Evolutionary conservation across 23 tunicate species (phyloP), one percentile per base, ranked within the genome.

Genomic region (Botrylloides violaceus): DNA sequence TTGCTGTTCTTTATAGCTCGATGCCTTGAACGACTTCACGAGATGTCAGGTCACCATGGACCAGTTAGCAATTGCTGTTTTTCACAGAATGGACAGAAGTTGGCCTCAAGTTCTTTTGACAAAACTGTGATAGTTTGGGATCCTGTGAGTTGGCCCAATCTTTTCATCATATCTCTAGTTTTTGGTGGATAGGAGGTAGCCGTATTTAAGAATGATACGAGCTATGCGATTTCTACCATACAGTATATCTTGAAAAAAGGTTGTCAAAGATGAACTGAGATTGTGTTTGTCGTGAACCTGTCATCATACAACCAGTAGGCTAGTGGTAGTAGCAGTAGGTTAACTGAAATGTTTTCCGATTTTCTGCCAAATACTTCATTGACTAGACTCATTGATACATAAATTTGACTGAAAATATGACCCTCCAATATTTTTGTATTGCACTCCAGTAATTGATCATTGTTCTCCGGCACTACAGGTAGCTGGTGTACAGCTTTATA

Each of bases 81-180:
- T 70, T 78, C 90, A 24, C 61, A 72, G 3, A 71, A 78, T 33
- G 97, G 97, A 60, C 62, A 62, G 50, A 43, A 57, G 18, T 47
- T 90, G 61, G 97, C 97, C 1, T 77, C 97, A 24, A 75, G 81
- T 61, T 90, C 97, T 3, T 83, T 90, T 59, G 97, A 90, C 32
- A 90, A 83, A 71, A 78, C 81, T 21, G 76, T 83, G 32, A 82
- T 82, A 30, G 55, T 90, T 2, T 90, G 97, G 97, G 72, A 82
- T 30, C 78, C 89, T 1, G 97, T 90, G 56, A 77, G 90, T 78
- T 35, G 0, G 19, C 1, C 6, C n/a, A n/a, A n/a, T n/a, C n/a
- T n/a, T n/a, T n/a, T n/a, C n/a, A n/a, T n/a, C n/a, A n/a, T n/a
- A n/a, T n/a, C n/a, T n/a, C n/a, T n/a, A n/a, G n/a, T n/a, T n/a